These are phyloP conservation scores for Acleris laterana DNA, from an alignment of 2,888 invertebrate species.

Conservation along the genomic window DNA sequence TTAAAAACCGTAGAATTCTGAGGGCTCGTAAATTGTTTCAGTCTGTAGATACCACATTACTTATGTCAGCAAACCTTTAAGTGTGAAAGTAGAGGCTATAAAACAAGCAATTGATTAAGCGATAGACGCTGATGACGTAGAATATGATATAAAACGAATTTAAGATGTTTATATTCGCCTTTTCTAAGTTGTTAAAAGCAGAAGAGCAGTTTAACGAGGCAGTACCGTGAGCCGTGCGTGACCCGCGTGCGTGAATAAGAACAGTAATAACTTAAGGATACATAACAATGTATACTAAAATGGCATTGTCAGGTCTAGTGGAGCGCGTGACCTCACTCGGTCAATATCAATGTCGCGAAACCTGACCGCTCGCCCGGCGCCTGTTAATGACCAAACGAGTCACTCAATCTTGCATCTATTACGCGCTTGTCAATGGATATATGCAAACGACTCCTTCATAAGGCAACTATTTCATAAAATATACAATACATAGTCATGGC, in stretches of 20 bases:
- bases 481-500: too few species aligned
- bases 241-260: background rate
- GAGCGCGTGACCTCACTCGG: conserved; percentile 34
- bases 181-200: background rate
- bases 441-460: background rate
- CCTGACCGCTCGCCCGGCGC: conserved; percentile 31
- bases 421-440: conserved; percentile 26
- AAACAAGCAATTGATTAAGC: conserved; percentile 29
- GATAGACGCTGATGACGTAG: conserved; percentile 49
- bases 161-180: conserved; percentile 40
- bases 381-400: conserved; percentile 45
- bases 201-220: background rate
- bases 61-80: background rate
- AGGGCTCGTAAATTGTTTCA: background rate
- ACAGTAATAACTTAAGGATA: too few species aligned
- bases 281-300: conserved; percentile 9
- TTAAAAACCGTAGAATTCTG: conserved; percentile 23
- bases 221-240: background rate
- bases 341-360: conserved; percentile 37
- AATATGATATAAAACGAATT: conserved; percentile 47
- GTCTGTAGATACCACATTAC: conserved; percentile 9
- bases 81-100: conserved; percentile 30
- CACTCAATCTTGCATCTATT: conserved; percentile 25
- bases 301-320: conserved; percentile 35
- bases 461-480: background rate